Base-by-base conservation (phyloP, 2,797 vertebrate species). In the Coregonus sp. region DNA sequence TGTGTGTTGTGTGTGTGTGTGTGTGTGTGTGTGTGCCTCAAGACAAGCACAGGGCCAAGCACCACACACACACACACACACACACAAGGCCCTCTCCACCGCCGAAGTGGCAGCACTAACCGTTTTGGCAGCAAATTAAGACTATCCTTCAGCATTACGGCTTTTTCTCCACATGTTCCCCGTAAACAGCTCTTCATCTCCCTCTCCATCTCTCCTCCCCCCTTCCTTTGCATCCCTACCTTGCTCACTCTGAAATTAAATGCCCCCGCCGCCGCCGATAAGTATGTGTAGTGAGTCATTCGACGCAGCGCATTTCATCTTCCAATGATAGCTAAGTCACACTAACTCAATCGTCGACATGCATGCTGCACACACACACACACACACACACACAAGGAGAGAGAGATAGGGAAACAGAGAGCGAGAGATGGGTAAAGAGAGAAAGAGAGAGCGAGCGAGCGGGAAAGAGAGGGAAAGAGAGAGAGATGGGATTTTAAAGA, bases 301-400 rank as follows among this genome's bases (percentile, higher is more conserved):
- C 86, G 86, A 91, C 89, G 77, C 29, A 35, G 80, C 65, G 16
- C 81, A 86, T 89, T 91, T 91, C 87, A 90, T 92, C 89, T 90
- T 87, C 86, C 82, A 11, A 84, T 85, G 90, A 85, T 86, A 84
- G 79, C 90, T 91, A 90, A 89, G 91, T 90, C 88, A 86, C 79
- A 72, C 82, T 90, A 89, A 93, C 91, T 90, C 89, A 90, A 93
- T 92, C 90, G 89, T 89, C 86, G 85, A 82, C 88, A 47, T 11
- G 9, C 40, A 84, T 81, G 80, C 15, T 66, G 51, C 66, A 75
- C 63, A 52, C 74, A 52, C 74, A 33, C 31, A 33, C 31, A 33
- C 31, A 33, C 2, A 31, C 31, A 31, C 31, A 33, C 31, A 33
- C 31, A 33, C 31, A 33, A 33, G 31, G 31, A 33, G 35, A 37